phyloP scores from a whole-genome alignment of 92 coral and sea anemone species.

The Parazoanthus atlanticus region DNA sequence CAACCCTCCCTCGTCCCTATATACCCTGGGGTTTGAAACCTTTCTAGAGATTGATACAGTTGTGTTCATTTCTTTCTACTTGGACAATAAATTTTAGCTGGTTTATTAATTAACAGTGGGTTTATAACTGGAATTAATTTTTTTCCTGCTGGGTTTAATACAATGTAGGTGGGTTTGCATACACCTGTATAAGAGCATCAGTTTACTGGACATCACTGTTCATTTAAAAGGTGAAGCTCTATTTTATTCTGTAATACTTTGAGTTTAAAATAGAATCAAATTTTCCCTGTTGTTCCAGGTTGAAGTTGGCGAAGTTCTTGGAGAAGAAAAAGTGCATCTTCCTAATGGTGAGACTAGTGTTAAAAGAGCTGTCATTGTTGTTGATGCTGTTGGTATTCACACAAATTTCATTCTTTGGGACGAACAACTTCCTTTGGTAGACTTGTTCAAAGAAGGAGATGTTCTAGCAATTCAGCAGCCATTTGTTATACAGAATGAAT shows the following conservation, averaged over 20 bases:
- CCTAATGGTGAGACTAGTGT: constrained; percentile 87
- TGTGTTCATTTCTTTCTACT: too few species aligned
- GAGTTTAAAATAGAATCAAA: background rate
- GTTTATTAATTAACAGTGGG: too few species aligned
- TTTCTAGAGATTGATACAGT: too few species aligned
- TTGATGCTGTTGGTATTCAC: constrained; percentile 79
- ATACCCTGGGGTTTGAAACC: too few species aligned
- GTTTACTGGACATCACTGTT: too few species aligned
- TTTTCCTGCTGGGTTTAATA: too few species aligned
- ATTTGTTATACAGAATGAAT: constrained; percentile 73
- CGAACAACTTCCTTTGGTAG: constrained; percentile 81
- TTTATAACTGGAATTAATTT: too few species aligned
- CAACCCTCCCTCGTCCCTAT: too few species aligned
- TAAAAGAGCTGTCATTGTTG: constrained; percentile 69
- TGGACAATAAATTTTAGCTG: too few species aligned
- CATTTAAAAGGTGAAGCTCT: background rate
- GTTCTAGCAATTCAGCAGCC: constrained; percentile 80
- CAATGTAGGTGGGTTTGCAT: too few species aligned
- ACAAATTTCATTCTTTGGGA: constrained; percentile 85
- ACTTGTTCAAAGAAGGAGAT: constrained; percentile 86
- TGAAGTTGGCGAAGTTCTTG: constrained; percentile 76
- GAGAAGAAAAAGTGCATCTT: constrained; percentile 81
- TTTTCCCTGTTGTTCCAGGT: constrained; percentile 38
- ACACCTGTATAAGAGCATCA: too few species aligned
- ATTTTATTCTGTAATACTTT: too few species aligned